phyloP scores from a whole-genome alignment of 2,888 invertebrate species.

The Amphiduros pacificus region DNA sequence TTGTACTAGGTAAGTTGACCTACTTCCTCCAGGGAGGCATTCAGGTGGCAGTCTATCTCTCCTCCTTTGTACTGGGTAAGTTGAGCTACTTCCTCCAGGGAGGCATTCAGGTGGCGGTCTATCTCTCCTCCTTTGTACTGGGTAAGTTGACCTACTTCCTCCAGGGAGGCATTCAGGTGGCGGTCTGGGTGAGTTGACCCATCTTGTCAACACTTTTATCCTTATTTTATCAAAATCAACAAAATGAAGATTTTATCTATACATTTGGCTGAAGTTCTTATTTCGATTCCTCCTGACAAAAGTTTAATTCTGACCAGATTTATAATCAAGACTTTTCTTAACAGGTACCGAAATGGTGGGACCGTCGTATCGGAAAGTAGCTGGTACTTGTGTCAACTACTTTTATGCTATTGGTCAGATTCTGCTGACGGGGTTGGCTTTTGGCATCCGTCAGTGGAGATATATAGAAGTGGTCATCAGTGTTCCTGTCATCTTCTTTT shows the following conservation, averaged over 20 bases:
- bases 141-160: too few relatives aligned
- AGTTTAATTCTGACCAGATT: too few relatives aligned
- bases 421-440: slow-evolving; percentile 4
- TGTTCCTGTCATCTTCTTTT: slow-evolving; percentile 3
- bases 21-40: slow-evolving; percentile 12
- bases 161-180: too few relatives aligned
- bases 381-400: slow-evolving; percentile 7
- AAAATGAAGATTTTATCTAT: too few relatives aligned
- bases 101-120: slow-evolving; percentile 5
- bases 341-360: slow-evolving; percentile 10
- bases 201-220: too few relatives aligned
- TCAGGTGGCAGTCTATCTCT: slow-evolving; percentile 12
- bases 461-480: slow-evolving; percentile 14
- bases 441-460: slow-evolving; percentile 8
- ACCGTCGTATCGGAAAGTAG: slow-evolving; percentile 8
- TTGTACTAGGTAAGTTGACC: slow-evolving; percentile 7
- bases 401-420: slow-evolving; percentile 17
- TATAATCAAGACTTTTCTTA: background rate
- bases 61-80: slow-evolving; percentile 6
- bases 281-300: too few relatives aligned
- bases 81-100: slow-evolving; percentile 17
- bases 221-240: too few relatives aligned
- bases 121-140: slow-evolving; percentile 6
- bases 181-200: too few relatives aligned
- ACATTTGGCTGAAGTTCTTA: too few relatives aligned